phyloP scores from a whole-genome alignment of 2,113 vertebrate species.

The Oxyruncus cristatus region DNA sequence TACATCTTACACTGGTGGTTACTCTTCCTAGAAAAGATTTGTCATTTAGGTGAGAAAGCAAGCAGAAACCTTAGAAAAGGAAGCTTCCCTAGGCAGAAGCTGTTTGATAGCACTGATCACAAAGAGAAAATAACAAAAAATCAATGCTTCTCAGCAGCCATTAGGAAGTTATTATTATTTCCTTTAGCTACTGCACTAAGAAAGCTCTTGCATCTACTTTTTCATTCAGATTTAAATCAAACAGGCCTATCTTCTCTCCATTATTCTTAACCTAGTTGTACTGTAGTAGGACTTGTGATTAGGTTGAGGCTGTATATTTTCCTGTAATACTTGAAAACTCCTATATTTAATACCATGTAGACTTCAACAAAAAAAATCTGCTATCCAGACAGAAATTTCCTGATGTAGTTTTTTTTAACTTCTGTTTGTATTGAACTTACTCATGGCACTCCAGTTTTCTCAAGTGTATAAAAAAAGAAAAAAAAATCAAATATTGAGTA shows the following conservation, averaged over 20 bases:
- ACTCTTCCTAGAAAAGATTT: background rate
- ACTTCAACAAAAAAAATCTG: constrained; percentile 17
- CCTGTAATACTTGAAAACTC: constrained; percentile 21
- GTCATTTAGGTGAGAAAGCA: background rate
- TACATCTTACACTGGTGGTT: background rate
- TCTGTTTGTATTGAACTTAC: background rate
- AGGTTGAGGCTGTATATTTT: background rate
- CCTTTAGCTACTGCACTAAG: background rate
- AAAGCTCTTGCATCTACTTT: background rate
- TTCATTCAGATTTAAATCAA: background rate
- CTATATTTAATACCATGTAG: constrained; percentile 17
- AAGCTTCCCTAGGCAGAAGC: background rate
- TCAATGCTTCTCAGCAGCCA: background rate
- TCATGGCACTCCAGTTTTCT: constrained; percentile 5
- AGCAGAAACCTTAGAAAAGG: background rate
- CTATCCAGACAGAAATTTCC: background rate
- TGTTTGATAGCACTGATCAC: background rate
- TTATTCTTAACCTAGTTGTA: background rate
- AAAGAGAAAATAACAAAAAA: background rate
- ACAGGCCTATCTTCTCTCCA: background rate
- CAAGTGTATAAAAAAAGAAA: background rate
- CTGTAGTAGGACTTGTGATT: background rate
- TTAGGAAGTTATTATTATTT: background rate
- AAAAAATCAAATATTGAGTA: background rate
- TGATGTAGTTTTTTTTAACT: constrained; percentile 6